Evolutionary conservation across 2,113 vertebrate genomes (phyloP), one percentile per base, ranked within the genome.

Genomic region (Rhinoptilus africanus): DNA sequence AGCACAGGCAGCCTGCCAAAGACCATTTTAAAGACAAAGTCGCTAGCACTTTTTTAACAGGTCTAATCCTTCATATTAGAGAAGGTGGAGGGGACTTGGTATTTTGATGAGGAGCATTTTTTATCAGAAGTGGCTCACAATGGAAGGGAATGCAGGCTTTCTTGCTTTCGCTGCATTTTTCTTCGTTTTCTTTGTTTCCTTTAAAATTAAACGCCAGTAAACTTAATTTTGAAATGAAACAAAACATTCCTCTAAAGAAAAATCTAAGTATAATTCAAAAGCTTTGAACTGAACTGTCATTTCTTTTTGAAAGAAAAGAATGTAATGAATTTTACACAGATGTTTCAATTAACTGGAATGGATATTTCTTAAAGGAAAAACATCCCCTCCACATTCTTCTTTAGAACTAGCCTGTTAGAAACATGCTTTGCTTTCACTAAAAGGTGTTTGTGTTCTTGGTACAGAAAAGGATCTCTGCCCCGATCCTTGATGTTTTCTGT

Each of bases 281-380:
- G 87, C 89, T 95, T 95, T 89, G 77, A 95, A 94, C 85, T 64
- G 64, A 94, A 76, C 77, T 96, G 93, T 88, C 84, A 79, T 95
- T 87, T 91, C 69, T 93, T 96, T 91, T 82, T 68, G 73, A 82
- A 92, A 68, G 62, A 93, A 89, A 95, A 94, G 96, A 96, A 88
- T 92, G 79, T 84, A 91, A 83, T 92, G 93, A 54, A 92, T 96
- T 93, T 92, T 89, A 81, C 74, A 95, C 94, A 96, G 89, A 89
- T 97, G 94, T 96, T 96, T 94, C 87, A 89, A 95, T 78, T 95
- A 88, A 93, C 50, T 92, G 51, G 57, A 88, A 76, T 3, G 2
- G 78, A 47, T 88, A 85, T 64, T 97, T 93, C 85, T 93, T 93
- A 88, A 93, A 93, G 89, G 53, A 60, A 78, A 88, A 91, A 34